A percentile compares a stretch with the other conserved stretches of the same genome.
These are phyloP conservation scores for Centropus bengalensis DNA, from an alignment of 2,113 vertebrate species.

Conservation along the genomic window DNA sequence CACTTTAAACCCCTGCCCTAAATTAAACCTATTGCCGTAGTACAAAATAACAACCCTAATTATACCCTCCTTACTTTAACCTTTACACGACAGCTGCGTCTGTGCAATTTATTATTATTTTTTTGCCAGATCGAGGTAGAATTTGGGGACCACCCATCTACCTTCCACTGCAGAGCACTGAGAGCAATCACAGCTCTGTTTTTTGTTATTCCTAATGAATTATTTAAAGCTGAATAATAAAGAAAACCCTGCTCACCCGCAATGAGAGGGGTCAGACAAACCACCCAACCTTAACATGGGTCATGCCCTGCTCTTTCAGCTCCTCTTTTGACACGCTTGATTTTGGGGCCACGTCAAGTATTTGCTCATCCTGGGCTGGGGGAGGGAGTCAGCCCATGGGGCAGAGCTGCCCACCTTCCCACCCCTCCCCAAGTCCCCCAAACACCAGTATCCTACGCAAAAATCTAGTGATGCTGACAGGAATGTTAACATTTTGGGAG, in stretches of 20 bases:
- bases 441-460: background rate
- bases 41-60: background rate
- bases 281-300: accelerated
- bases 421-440: accelerated
- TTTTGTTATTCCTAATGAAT: background rate
- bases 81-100: background rate
- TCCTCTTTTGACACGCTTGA: accelerated
- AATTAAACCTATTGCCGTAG: background rate
- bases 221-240: background rate
- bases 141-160: background rate
- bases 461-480: accelerated
- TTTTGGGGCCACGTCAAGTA: accelerated
- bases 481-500: background rate
- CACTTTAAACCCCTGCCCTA: background rate
- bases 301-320: background rate
- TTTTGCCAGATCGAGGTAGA: background rate
- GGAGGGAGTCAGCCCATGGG: no score
- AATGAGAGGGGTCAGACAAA: background rate
- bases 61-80: background rate
- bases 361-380: background rate
- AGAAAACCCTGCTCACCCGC: background rate
- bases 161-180: background rate
- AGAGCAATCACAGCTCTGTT: background rate
- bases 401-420: background rate
- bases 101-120: background rate